Percentiles rank a stretch among this genome's conserved stretches.
These are phyloP conservation scores for Metellina segmentata DNA, from an alignment of 2,888 invertebrate species.

Conservation along the genomic window DNA sequence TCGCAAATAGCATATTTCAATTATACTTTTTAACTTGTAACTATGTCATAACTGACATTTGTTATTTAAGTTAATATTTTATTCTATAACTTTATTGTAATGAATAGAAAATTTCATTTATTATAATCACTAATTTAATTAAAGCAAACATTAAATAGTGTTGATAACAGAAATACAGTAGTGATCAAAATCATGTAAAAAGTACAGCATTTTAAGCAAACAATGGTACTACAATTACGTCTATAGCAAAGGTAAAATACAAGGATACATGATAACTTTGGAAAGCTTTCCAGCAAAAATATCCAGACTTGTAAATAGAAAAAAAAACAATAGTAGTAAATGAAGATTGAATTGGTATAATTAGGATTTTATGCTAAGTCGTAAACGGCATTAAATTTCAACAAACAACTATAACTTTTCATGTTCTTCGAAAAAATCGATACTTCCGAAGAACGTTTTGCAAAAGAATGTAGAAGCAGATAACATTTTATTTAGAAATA, in stretches of 20 bases:
- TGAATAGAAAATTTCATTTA: too few species aligned
- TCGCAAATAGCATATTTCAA: not conserved
- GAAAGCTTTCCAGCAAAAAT: too few species aligned
- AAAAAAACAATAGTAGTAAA: not conserved
- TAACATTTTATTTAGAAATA: not conserved
- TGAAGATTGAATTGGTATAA: not conserved
- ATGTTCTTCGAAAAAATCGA: not conserved
- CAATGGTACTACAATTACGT: too few species aligned
- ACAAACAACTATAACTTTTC: not conserved
- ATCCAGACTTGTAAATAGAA: not conserved
- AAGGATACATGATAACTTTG: too few species aligned
- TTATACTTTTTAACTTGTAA: not conserved
- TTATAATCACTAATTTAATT: too few species aligned
- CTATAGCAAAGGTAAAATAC: too few species aligned
- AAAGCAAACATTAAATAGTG: too few species aligned
- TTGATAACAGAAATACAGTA: too few species aligned
- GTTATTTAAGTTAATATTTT: not conserved
- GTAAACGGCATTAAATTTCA: not conserved
- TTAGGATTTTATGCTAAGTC: too few species aligned
- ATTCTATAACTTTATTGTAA: not conserved
- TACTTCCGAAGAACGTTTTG: not conserved
- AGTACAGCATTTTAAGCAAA: too few species aligned
- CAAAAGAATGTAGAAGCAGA: not conserved
- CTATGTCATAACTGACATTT: not conserved
- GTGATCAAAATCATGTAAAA: too few species aligned